Evolutionary conservation across 2,113 vertebrate genomes (phyloP), one percentile per base, ranked within the genome.

Genomic region (Camarhynchus parvulus): DNA sequence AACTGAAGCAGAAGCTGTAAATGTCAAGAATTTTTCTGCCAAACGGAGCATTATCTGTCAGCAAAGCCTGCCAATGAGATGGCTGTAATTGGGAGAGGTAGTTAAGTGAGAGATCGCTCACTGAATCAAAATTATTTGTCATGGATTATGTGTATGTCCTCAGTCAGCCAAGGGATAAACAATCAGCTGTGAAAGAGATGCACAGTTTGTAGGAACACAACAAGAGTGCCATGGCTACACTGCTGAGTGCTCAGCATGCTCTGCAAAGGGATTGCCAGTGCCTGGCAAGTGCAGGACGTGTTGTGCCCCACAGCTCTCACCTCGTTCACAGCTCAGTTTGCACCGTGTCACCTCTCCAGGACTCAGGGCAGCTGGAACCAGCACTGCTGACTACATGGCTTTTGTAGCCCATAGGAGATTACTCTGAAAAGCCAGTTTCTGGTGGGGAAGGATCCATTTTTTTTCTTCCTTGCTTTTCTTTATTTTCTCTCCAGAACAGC

Each of bases 11-110:
- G 76, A 76, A 81, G 75, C 58, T 62, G 33, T 91, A 85, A 92
- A 95, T 92, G 84, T 94, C 91, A 90, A 55, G 63, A 80, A 77
- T 89, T 62, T 90, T 5, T 83, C 61, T 76, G 70, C 44, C 66
- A 87, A 92, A 92, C 12, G 27, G 41, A 93, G 58, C 49, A 63
- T 80, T 28, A 63, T 91, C 64, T 91, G 61, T 81, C 80, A 93
- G 69, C 39, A 83, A 76, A 85, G 31, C 58, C 27, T 83, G 62
- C 41, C 78, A 81, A 16, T 41, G 46, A 35, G 47, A 87, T 63
- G 56, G 19, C 64, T 83, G 50, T 18, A 16, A 58, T 0, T 61
- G 66, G 53, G n/a, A 82, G 78, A 70, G 35, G 49, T 76, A 78
- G 44, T 67, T 81, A 90, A 50, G 39, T 75, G 44, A 33, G 35